phyloP scores from a whole-genome alignment of 2,797 vertebrate genomes.

The Lindbergichthys nudifrons region DNA sequence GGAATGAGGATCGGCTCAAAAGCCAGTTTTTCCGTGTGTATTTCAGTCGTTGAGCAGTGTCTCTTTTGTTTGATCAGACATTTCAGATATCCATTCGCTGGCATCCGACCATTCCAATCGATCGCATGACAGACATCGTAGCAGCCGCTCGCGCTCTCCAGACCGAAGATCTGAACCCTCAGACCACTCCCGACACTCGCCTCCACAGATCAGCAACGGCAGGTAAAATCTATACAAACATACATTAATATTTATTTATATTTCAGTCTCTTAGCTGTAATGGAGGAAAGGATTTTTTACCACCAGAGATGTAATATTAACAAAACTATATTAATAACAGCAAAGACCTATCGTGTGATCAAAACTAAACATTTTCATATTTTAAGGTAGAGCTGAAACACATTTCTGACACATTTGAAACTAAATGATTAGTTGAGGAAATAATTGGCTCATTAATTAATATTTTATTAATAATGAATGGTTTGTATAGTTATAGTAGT shows the following conservation, averaged over 20 bases:
- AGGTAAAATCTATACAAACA: slow-evolving; percentile 85
- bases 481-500: too few relatives aligned
- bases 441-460: too few relatives aligned
- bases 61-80: slow-evolving; percentile 85
- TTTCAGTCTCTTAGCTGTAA: not conserved
- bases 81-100: slow-evolving; percentile 99
- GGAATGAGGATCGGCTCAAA: slow-evolving; percentile 1
- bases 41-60: slow-evolving; percentile 35
- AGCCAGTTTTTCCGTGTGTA: not conserved
- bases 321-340: not conserved
- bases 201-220: slow-evolving; percentile 96
- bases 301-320: not conserved
- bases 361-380: not conserved
- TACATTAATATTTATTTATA: not conserved
- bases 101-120: slow-evolving; percentile 98
- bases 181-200: slow-evolving; percentile 96
- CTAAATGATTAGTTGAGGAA: too few relatives aligned
- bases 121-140: slow-evolving; percentile 94
- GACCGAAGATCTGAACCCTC: slow-evolving; percentile 96
- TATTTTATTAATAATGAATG: too few relatives aligned
- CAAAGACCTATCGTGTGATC: not conserved
- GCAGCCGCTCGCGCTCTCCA: slow-evolving; percentile 95
- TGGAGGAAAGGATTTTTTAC: not conserved
- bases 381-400: too few relatives aligned
- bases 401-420: too few relatives aligned